A percentile compares a stretch with the other conserved stretches of the same genome.
These are phyloP conservation scores for Clivina fossor DNA, from an alignment of 2,888 invertebrate genomes.

Conservation along the genomic window DNA sequence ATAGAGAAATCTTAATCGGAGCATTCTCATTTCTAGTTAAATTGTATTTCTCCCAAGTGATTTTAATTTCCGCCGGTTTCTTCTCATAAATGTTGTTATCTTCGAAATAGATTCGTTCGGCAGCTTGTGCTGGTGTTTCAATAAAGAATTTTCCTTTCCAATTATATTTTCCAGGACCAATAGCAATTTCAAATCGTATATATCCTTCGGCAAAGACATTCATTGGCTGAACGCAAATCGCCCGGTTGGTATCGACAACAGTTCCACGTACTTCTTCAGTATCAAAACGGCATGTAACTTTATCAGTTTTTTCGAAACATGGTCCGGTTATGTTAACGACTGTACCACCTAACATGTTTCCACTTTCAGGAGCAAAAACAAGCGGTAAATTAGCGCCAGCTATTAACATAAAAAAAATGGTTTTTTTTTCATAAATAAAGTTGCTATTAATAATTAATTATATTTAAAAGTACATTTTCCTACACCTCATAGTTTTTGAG, in stretches of 20 bases:
- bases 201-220: conserved; percentile 82
- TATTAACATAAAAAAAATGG: too few relatives aligned
- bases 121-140: conserved; percentile 85
- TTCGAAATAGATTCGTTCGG: conserved; percentile 82
- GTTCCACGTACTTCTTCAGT: conserved; percentile 76
- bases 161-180: conserved; percentile 79
- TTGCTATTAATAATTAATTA: not conserved
- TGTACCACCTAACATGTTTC: conserved; percentile 96
- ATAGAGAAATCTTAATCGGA: conserved; percentile 77
- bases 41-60: conserved; percentile 84
- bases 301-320: conserved; percentile 77
- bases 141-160: conserved; percentile 92
- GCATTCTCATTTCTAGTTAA: conserved; percentile 79
- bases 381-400: conserved; percentile 80
- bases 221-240: conserved; percentile 86
- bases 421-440: too few relatives aligned
- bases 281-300: conserved; percentile 83
- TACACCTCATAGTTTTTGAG: too few relatives aligned
- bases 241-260: conserved; percentile 77
- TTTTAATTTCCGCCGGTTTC: conserved; percentile 71
- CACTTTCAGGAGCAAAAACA: conserved; percentile 91
- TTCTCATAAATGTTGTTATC: conserved; percentile 72
- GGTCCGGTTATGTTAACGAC: conserved; percentile 96
- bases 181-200: conserved; percentile 81
- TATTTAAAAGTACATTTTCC: not conserved